Percentiles rank a stretch among this genome's conserved stretches.
These are phyloP conservation scores for Siphlonurus alternatus DNA, from an alignment of 2,888 invertebrate genomes.

Conservation along the genomic window DNA sequence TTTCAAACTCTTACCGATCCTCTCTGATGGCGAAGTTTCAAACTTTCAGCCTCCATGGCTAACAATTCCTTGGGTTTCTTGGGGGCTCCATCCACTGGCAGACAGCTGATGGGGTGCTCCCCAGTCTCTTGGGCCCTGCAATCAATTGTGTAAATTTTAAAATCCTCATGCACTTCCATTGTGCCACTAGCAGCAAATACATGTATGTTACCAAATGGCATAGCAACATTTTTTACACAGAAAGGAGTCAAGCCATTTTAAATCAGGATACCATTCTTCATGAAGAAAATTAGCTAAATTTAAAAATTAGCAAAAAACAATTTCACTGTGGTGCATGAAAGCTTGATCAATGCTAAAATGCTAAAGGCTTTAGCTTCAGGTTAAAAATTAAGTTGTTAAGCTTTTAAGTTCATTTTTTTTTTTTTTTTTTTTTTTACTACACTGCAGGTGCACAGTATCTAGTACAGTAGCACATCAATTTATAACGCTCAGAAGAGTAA, in stretches of 20 bases:
- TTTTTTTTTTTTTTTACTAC: too few relatives aligned
- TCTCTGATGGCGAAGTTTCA: constrained; percentile 46
- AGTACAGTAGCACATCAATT: too few relatives aligned
- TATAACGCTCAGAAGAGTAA: too few relatives aligned
- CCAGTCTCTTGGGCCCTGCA: constrained; percentile 47
- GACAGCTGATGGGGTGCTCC: constrained; percentile 59
- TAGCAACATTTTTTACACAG: background rate
- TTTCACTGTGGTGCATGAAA: background rate
- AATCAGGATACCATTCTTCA: background rate
- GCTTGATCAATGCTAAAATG: too few relatives aligned
- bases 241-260: background rate
- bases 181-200: too few relatives aligned
- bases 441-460: too few relatives aligned
- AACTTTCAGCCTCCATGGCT: constrained; percentile 52
- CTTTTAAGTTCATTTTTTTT: too few relatives aligned
- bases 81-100: constrained; percentile 45
- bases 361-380: too few relatives aligned
- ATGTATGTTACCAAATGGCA: background rate
- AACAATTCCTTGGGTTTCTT: constrained; percentile 56
- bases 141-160: constrained; percentile 4
- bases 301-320: background rate
- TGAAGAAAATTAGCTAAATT: background rate
- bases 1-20: constrained; percentile 34
- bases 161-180: too few relatives aligned
- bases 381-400: too few relatives aligned